A percentile compares a stretch with the other conserved stretches of the same genome.
phyloP scores from a whole-genome alignment of 2,888 invertebrate species.

The Alitta virens region DNA sequence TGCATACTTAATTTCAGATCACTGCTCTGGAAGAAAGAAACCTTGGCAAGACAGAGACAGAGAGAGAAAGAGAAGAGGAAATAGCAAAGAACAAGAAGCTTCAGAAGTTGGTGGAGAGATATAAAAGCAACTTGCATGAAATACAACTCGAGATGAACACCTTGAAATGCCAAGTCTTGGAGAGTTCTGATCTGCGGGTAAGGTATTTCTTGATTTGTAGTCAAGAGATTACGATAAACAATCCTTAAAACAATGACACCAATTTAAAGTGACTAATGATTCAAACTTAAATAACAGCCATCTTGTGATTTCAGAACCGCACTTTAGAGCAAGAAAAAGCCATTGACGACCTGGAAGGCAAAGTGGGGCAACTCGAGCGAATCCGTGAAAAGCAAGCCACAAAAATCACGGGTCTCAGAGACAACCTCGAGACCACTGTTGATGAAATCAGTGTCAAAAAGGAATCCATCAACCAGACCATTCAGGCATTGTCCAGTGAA shows the following conservation, averaged over 20 bases:
- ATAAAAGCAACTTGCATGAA: slow-evolving; percentile 76
- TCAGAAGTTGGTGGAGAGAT: slow-evolving; percentile 78
- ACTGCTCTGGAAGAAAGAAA: slow-evolving; percentile 44
- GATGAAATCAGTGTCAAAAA: slow-evolving; percentile 35
- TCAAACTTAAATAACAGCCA: background rate
- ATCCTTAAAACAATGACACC: no score
- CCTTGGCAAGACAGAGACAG: slow-evolving; percentile 44
- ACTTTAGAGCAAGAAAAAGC: slow-evolving; percentile 49
- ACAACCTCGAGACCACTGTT: slow-evolving; percentile 39
- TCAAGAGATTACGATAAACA: no score
- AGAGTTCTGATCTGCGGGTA: slow-evolving; percentile 45
- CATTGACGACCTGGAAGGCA: slow-evolving; percentile 43
- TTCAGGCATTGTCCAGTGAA: slow-evolving; percentile 55
- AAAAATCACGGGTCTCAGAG: slow-evolving; percentile 49
- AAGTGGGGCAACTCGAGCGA: slow-evolving; percentile 52
- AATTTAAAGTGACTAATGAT: background rate
- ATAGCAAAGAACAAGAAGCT: slow-evolving; percentile 63
- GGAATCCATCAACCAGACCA: slow-evolving; percentile 49
- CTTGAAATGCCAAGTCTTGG: slow-evolving; percentile 66
- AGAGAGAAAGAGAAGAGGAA: slow-evolving; percentile 48
- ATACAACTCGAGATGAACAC: slow-evolving; percentile 79
- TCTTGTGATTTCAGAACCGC: slow-evolving; percentile 12
- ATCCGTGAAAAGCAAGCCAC: slow-evolving; percentile 51
- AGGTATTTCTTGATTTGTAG: no score
- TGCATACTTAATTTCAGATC: slow-evolving; percentile 11